Percentiles rank a stretch among this genome's conserved stretches.
Evolutionary conservation across 37 sponge, comb jelly and placozoan species (phyloP).

Genomic region (Crambe crambe): DNA sequence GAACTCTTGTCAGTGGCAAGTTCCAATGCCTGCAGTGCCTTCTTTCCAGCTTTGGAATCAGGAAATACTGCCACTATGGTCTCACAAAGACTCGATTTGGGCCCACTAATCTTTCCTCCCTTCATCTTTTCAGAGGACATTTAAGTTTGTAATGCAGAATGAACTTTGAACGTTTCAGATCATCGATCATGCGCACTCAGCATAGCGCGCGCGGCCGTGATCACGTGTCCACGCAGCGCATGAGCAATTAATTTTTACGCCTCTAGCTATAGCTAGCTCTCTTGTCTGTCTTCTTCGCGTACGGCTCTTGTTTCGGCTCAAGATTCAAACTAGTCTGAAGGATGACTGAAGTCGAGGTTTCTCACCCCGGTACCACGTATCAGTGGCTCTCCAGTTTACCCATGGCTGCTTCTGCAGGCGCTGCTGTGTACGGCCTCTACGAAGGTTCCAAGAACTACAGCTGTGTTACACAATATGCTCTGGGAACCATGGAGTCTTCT

Average conservation of each 20-base stretch:
- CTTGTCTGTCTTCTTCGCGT: too few relatives aligned
- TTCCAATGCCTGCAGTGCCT: constrained; percentile 43
- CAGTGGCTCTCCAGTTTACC: constrained; percentile 61
- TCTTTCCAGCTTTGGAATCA: constrained; percentile 53
- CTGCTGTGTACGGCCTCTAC: constrained; percentile 40
- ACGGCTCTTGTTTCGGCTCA: too few relatives aligned
- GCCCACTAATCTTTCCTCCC: too few relatives aligned
- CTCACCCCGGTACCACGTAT: constrained; percentile 35
- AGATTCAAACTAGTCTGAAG: too few relatives aligned
- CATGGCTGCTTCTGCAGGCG: constrained; percentile 44
- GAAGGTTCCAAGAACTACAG: constrained; percentile 55
- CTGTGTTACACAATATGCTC: constrained; percentile 43
- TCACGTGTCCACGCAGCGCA: too few relatives aligned
- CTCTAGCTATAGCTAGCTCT: too few relatives aligned
- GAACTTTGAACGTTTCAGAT: too few relatives aligned
- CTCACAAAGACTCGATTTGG: constrained; percentile 4
- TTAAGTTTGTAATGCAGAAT: too few relatives aligned
- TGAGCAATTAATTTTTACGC: too few relatives aligned
- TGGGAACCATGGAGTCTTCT: constrained; percentile 51
- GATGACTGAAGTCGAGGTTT: background rate
- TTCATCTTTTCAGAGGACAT: too few relatives aligned
- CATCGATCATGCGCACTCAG: too few relatives aligned
- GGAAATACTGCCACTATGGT: constrained; percentile 56
- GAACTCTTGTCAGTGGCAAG: constrained; percentile 33
- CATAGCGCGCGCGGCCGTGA: too few relatives aligned